These are phyloP conservation scores for Craniophora ligustri DNA, from an alignment of 2,888 invertebrate species.

Conservation along the genomic window DNA sequence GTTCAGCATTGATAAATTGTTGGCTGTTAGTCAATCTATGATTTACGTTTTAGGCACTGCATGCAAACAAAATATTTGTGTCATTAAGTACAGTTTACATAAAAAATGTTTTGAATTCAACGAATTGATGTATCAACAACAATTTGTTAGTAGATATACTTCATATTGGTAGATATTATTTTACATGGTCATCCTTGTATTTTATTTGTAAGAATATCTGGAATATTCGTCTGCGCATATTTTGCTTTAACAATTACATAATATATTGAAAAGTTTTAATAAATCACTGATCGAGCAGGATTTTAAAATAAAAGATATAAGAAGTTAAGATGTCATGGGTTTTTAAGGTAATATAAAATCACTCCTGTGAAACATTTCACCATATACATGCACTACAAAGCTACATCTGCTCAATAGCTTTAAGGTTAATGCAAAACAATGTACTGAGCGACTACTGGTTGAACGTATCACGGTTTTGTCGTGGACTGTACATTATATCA, in stretches of 20 bases:
- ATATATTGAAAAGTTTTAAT: no score
- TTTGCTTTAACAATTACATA: no score
- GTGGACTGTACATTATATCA: conserved; percentile 61
- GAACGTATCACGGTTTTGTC: conserved; percentile 46
- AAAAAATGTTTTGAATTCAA: conserved; percentile 17
- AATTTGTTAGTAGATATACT: not conserved
- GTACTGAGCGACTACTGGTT: conserved; percentile 20
- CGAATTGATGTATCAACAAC: not conserved
- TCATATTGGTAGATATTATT: not conserved
- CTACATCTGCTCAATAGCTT: conserved; percentile 7
- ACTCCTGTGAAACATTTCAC: not conserved
- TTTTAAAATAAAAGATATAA: no score
- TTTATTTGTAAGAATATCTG: no score
- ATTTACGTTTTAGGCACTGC: conserved; percentile 20
- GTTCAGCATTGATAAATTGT: conserved; percentile 22
- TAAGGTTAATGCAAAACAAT: conserved; percentile 41
- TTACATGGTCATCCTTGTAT: not conserved
- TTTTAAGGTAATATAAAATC: no score
- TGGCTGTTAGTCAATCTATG: conserved; percentile 30
- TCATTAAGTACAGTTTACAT: conserved; percentile 33
- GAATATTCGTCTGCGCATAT: no score
- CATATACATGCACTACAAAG: no score
- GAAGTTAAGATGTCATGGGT: no score
- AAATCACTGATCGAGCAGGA: no score
- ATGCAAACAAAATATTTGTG: conserved; percentile 34